These are phyloP conservation scores for Ornithoptera alexandrae DNA, from an alignment of 2,888 invertebrate genomes.

Conservation along the genomic window DNA sequence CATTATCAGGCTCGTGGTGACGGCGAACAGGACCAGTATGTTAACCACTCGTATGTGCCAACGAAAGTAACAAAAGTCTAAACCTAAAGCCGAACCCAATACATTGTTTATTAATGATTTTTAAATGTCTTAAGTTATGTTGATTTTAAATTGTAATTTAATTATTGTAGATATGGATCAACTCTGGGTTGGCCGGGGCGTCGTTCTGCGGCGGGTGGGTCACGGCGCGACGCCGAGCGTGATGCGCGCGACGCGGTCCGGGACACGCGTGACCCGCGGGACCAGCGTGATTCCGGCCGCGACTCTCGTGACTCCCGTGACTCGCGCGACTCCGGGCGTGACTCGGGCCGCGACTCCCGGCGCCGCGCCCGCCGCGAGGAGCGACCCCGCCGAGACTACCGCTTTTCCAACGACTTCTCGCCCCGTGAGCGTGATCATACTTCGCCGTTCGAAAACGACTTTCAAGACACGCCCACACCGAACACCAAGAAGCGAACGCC, in stretches of 20 bases:
- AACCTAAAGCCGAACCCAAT: no score
- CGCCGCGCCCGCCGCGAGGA: slow-evolving; percentile 41
- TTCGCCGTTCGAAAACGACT: slow-evolving; percentile 82
- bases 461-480: slow-evolving; percentile 69
- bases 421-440: slow-evolving; percentile 72
- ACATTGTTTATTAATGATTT: no score
- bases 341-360: slow-evolving; percentile 46
- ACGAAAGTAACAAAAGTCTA: no score
- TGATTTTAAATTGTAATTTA: neutral
- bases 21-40: no score
- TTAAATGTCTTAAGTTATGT: no score
- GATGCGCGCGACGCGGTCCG: slow-evolving; percentile 36
- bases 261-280: slow-evolving; percentile 41
- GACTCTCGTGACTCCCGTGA: slow-evolving; percentile 48
- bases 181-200: slow-evolving; percentile 63
- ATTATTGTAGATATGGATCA: slow-evolving; percentile 55
- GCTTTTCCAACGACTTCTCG: slow-evolving; percentile 83
- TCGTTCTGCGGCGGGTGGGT: slow-evolving; percentile 43
- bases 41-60: no score
- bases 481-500: slow-evolving; percentile 59
- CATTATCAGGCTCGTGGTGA: no score
- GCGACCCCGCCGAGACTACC: slow-evolving; percentile 50
- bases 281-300: slow-evolving; percentile 46
- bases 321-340: slow-evolving; percentile 56
- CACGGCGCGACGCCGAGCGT: slow-evolving; percentile 48